phyloP scores from a whole-genome alignment of 2,113 vertebrate genomes.

The Clupea harengus region DNA sequence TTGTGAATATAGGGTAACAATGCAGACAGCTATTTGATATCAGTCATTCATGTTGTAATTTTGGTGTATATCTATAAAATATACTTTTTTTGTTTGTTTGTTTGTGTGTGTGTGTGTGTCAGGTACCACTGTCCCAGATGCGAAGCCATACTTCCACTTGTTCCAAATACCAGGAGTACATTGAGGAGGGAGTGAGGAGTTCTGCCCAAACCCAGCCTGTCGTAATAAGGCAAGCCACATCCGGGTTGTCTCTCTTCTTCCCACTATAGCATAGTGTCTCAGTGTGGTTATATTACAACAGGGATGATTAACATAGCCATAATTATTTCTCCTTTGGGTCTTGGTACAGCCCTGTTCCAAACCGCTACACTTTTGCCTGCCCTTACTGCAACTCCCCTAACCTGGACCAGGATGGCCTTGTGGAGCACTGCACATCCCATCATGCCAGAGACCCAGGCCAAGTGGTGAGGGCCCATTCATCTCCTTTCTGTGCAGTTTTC shows the following conservation, averaged over 20 bases:
- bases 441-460: constrained; percentile 85
- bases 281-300: not conserved
- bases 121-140: constrained; percentile 90
- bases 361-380: constrained; percentile 93
- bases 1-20: no score
- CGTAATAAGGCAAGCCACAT: constrained; percentile 75
- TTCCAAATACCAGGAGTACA: constrained; percentile 90
- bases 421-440: constrained; percentile 89
- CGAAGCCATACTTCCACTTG: constrained; percentile 84
- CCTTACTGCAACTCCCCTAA: constrained; percentile 92
- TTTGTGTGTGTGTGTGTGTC: constrained; percentile 15
- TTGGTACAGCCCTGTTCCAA: constrained; percentile 81
- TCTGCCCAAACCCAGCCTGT: constrained; percentile 82
- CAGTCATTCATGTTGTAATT: no score
- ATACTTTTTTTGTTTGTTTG: no score
- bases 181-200: constrained; percentile 91
- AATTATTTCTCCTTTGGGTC: not conserved
- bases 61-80: no score
- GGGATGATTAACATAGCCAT: not conserved
- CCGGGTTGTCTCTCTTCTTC: not conserved
- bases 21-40: no score
- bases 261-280: not conserved
- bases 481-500: not conserved
- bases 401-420: constrained; percentile 92
- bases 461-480: constrained; percentile 72